Percentiles rank a stretch among this genome's conserved stretches.
These are phyloP conservation scores for Bucco capensis DNA, from an alignment of 2,113 vertebrate species.

Conservation along the genomic window DNA sequence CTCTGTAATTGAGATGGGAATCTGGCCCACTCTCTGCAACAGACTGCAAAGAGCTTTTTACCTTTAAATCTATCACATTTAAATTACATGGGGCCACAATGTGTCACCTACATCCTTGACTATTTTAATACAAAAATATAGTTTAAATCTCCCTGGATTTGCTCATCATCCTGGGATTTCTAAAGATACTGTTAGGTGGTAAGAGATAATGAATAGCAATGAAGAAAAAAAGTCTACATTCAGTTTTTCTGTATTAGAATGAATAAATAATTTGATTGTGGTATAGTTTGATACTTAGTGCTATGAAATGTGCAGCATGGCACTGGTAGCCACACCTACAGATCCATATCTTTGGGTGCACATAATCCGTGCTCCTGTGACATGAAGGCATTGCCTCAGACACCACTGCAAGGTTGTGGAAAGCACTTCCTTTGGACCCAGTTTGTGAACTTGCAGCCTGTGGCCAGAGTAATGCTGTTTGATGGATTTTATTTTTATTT, in stretches of 20 bases:
- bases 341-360: not conserved
- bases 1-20: conserved; percentile 16
- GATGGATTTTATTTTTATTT: not conserved
- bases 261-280: conserved; percentile 1
- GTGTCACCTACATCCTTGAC: conserved; percentile 52
- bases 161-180: conserved; percentile 40
- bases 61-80: conserved; percentile 51
- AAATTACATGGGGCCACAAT: conserved; percentile 18
- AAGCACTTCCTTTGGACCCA: not conserved
- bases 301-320: rapidly evolving
- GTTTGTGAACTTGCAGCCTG: not conserved
- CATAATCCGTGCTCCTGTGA: not conserved
- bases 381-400: rapidly evolving
- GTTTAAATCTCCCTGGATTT: conserved; percentile 55
- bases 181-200: conserved; percentile 31
- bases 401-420: not conserved
- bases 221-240: not conserved
- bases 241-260: not conserved
- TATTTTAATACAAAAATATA: conserved; percentile 62
- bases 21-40: conserved; percentile 3
- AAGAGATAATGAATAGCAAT: conserved; percentile 11
- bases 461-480: not conserved
- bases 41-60: conserved; percentile 34
- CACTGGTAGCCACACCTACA: not conserved
- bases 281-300: not conserved